Base-by-base conservation (phyloP, 2,113 vertebrate species). In the Coturnix japonica region DNA sequence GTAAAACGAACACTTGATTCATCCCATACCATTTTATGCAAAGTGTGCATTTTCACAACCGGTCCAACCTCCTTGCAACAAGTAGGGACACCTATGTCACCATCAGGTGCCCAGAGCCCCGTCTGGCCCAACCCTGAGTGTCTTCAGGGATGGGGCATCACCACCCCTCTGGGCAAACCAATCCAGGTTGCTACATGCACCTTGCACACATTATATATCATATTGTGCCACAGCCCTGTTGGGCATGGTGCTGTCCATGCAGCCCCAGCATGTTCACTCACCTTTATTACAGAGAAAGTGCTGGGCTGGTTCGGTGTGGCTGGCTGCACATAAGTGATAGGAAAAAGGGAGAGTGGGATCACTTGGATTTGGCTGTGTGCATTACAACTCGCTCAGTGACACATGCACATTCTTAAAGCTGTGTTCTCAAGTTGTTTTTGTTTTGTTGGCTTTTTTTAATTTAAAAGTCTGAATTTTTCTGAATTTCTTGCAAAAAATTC, bases 381-480 rank as follows among this genome's bases (percentile, higher is more conserved):
- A 14, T 74, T 81, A 56, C 86, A 81, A 37, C 83, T 88, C 9
- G 33, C 82, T 88, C 86, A 16, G 76, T 72, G 72, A 70, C 80
- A 90, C 89, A 81, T 25, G 51, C 85, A 70, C 0, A 63, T 39
- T 59, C 46, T 77, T 65, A 43, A 59, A 54, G 86, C 76, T 1
- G 7, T 2, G 31, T 96, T 94, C 92, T 86, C 92, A 80, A 78
- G 72, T 88, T 51, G 14, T 49, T 79, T 60, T 35, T 94, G 37
- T 37, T 37, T 37, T 37, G 37, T 37, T 37, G 37, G 78, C 88
- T 66, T 94, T 82, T 91, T 54, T 1, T 71, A 85, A 69, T 23
- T 19, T 60, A 87, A 91, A 94, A 90, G 76, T 60, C 94, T 94
- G 76, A 88, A 60, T 93, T 95, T 88, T 73, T 60, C 92, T 91